Percentiles rank a stretch among this genome's conserved stretches.
phyloP scores from a whole-genome alignment of 1,140 invertebrate genomes.

The Ostrea denselamellosa region DNA sequence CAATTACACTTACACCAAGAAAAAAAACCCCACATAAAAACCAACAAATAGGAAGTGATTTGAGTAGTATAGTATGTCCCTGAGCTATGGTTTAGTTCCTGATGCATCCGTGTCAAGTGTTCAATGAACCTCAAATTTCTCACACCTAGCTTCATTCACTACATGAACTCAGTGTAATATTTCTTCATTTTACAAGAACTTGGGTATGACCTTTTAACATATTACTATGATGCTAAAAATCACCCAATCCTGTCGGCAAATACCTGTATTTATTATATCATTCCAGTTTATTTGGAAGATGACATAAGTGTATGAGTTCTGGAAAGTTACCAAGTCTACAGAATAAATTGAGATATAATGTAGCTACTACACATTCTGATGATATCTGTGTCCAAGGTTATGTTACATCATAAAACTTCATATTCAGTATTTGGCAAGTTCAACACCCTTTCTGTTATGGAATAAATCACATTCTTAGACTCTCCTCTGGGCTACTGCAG shows the following conservation, averaged over 20 bases:
- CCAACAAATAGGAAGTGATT: not conserved
- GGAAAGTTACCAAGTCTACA: not conserved
- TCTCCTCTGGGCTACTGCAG: not conserved
- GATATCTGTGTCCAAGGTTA: conserved; percentile 6
- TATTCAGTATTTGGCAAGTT: conserved; percentile 15
- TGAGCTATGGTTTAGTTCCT: conserved; percentile 6
- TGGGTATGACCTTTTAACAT: not conserved
- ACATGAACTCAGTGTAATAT: not conserved
- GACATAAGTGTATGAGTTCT: not conserved
- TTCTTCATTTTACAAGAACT: no score
- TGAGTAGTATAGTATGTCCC: not conserved
- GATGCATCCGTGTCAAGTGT: not conserved
- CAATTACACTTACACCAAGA: not conserved
- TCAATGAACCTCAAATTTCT: not conserved
- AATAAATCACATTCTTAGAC: conserved; percentile 22
- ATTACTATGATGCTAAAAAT: not conserved
- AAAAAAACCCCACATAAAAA: not conserved
- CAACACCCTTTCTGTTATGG: not conserved
- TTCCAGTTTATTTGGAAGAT: not conserved
- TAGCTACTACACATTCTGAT: not conserved
- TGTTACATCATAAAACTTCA: conserved; percentile 31
- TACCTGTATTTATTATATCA: not conserved
- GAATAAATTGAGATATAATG: not conserved
- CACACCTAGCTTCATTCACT: not conserved
- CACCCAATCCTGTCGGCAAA: not conserved